Evolutionary conservation across 2,888 invertebrate genomes (phyloP).

Genomic region (Epirrhoe alternata): DNA sequence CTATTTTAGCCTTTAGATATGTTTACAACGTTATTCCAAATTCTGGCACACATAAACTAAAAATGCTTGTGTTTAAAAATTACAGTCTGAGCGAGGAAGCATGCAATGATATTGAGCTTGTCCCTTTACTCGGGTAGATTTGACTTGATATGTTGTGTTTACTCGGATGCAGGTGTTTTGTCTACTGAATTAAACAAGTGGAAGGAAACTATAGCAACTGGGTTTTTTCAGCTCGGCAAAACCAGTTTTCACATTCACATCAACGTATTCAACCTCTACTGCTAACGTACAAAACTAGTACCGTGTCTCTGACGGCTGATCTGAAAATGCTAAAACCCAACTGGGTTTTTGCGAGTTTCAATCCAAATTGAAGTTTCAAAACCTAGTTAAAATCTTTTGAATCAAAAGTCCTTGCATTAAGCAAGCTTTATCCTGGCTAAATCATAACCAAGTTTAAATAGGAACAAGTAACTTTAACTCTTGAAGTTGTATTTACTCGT

Average conservation of each 20-base stretch:
- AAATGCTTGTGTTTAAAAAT: neutral
- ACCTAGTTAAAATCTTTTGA: neutral
- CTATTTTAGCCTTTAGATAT: too few relatives aligned
- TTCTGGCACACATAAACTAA: too few relatives aligned
- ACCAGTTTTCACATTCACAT: neutral
- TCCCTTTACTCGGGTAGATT: neutral
- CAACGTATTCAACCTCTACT: neutral
- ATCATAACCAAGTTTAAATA: constrained; percentile 4
- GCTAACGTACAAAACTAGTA: neutral
- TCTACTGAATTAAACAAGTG: neutral
- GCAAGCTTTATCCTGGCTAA: neutral
- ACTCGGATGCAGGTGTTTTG: neutral
- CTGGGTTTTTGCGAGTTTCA: neutral
- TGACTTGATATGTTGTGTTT: neutral
- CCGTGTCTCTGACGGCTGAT: neutral
- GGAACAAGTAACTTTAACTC: neutral
- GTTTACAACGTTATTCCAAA: too few relatives aligned
- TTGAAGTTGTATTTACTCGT: constrained; percentile 17
- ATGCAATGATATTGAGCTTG: neutral
- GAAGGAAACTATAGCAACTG: neutral
- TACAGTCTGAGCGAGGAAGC: neutral
- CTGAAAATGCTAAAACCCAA: neutral
- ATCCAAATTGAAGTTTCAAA: neutral
- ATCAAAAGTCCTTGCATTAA: neutral
- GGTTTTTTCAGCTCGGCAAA: neutral